Percentiles rank a stretch among this genome's conserved stretches.
phyloP scores from a whole-genome alignment of 2,113 vertebrate species.

The Chroicocephalus ridibundus region DNA sequence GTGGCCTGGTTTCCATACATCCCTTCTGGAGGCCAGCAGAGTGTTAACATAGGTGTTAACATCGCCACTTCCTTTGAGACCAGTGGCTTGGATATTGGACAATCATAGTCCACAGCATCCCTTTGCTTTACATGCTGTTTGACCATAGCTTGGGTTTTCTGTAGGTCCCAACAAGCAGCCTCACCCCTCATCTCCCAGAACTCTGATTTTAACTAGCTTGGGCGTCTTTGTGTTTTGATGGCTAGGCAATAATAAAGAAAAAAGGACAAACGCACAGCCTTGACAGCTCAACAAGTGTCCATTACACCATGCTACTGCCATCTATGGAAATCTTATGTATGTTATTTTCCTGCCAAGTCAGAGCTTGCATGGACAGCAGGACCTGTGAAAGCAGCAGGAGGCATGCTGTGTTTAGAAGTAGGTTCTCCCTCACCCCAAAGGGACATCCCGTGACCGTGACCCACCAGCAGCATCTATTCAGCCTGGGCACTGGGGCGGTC shows the following conservation, averaged over 20 bases:
- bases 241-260: neutral
- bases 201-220: neutral
- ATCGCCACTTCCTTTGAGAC: neutral
- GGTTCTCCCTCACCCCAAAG: neutral
- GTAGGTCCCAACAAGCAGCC: neutral
- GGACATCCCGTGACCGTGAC: neutral
- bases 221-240: neutral
- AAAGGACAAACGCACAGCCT: neutral
- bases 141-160: neutral
- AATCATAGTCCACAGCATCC: neutral
- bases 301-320: neutral
- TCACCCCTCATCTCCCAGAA: neutral
- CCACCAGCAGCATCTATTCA: neutral
- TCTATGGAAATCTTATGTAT: neutral
- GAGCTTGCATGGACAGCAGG: neutral
- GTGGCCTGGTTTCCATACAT: neutral
- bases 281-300: neutral
- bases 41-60: neutral
- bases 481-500: neutral
- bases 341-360: neutral
- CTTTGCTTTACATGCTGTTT: neutral
- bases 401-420: neutral
- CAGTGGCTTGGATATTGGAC: neutral
- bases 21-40: neutral
- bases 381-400: neutral